Evolutionary conservation across 2,113 vertebrate genomes (phyloP).

Genomic region (Malurus elegans): DNA sequence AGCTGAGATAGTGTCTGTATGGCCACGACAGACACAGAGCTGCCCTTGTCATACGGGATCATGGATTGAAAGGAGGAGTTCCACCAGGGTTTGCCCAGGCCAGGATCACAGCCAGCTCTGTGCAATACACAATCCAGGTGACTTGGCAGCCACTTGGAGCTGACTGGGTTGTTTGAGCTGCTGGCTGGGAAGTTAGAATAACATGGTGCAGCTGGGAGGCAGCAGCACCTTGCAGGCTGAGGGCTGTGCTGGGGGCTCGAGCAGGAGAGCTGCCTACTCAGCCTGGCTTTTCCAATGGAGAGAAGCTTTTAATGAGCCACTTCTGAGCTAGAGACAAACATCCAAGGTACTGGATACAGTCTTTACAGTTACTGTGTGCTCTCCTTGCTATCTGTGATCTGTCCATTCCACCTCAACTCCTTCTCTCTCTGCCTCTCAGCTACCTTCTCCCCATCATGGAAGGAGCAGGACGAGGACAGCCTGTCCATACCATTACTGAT

Average conservation of each 20-base stretch:
- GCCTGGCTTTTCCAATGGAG: background rate
- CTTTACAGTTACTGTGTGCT: background rate
- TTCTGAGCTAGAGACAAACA: background rate
- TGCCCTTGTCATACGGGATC: accelerated
- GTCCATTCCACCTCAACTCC: background rate
- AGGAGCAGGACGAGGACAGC: background rate
- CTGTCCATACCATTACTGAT: background rate
- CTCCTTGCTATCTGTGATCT: background rate
- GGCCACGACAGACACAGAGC: background rate
- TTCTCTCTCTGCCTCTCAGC: background rate
- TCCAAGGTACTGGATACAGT: background rate
- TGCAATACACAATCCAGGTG: background rate
- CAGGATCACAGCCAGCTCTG: background rate
- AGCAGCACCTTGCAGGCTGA: background rate
- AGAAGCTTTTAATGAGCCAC: background rate
- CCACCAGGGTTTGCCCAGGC: background rate
- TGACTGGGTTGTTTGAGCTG: background rate
- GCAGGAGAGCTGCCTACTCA: background rate
- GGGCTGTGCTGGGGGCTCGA: accelerated
- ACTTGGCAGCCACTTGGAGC: background rate
- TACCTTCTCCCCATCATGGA: background rate
- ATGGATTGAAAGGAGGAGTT: background rate
- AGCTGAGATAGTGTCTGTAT: accelerated
- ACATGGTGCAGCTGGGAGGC: background rate
- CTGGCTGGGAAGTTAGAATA: background rate